These are phyloP conservation scores for Brachionus manjavacas DNA, from an alignment of 1,140 invertebrate genomes.

Conservation along the genomic window DNA sequence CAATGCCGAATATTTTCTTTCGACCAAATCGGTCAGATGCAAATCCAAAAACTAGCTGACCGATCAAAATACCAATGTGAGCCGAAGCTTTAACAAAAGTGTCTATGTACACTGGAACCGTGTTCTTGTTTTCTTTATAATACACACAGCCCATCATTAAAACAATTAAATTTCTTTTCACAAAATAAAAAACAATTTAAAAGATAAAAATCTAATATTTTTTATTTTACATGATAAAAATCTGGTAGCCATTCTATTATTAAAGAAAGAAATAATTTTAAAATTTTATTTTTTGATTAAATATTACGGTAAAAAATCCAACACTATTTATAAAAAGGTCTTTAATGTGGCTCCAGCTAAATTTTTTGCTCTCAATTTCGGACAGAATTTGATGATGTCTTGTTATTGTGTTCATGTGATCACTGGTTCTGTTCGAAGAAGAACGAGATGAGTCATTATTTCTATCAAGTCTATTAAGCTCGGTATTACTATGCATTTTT, in stretches of 20 bases:
- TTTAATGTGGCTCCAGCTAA: constrained; percentile 24
- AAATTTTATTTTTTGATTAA: not conserved
- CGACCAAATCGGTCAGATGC: constrained; percentile 5
- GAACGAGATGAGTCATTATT: not conserved
- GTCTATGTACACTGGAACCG: constrained; percentile 16
- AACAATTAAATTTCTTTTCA: constrained; percentile 25
- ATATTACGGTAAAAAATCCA: constrained; percentile 38
- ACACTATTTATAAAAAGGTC: not conserved
- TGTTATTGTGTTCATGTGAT: not conserved
- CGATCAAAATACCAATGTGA: constrained; percentile 31
- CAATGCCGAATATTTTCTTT: constrained; percentile 23
- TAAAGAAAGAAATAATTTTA: not conserved
- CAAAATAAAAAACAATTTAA: not conserved
- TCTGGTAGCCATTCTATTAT: constrained; percentile 21
- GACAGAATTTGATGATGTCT: not conserved
- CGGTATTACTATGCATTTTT: not conserved
- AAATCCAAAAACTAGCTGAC: constrained; percentile 21
- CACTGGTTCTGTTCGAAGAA: not conserved
- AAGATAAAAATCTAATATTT: not conserved
- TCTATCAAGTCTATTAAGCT: not conserved
- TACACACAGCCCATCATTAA: constrained; percentile 41
- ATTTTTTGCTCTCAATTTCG: constrained; percentile 5
- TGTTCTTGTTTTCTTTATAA: constrained; percentile 7
- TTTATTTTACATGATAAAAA: constrained; percentile 15
- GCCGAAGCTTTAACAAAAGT: constrained; percentile 9